Evolutionary conservation across 1,140 invertebrate genomes (phyloP).

Genomic region (Macrosteles quadrilineatus): DNA sequence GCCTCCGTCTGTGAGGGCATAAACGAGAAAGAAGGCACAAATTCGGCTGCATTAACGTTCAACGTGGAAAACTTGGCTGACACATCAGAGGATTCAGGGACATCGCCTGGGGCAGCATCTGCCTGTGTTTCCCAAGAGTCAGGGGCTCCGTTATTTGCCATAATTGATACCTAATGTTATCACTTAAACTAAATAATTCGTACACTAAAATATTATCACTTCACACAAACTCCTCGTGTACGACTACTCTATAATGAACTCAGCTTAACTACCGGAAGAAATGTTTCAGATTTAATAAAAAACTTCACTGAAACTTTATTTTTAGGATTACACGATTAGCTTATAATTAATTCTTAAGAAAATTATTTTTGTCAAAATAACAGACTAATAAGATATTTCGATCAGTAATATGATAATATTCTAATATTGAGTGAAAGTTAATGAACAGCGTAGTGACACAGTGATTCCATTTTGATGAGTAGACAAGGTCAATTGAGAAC

Average conservation of each 20-base stretch:
- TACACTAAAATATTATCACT: background rate
- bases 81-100: slow-evolving; percentile 66
- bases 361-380: background rate
- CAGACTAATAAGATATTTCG: background rate
- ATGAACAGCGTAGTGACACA: background rate
- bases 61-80: slow-evolving; percentile 86
- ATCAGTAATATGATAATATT: background rate
- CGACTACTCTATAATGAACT: background rate
- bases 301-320: background rate
- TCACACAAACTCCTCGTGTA: background rate
- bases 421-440: background rate
- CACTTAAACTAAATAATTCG: background rate
- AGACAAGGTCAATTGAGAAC: background rate
- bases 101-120: slow-evolving; percentile 58
- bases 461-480: background rate
- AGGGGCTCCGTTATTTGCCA: slow-evolving; percentile 58
- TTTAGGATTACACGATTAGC: background rate
- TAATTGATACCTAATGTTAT: slow-evolving; percentile 26
- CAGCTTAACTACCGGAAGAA: background rate
- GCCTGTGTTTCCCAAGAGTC: slow-evolving; percentile 83
- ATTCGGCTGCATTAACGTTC: slow-evolving; percentile 94
- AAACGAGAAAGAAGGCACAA: slow-evolving; percentile 91
- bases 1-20: slow-evolving; percentile 57
- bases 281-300: background rate
- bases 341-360: background rate